Percentiles rank a stretch among this genome's conserved stretches.
Conservation (phyloP, 1,140 invertebrate species). For the Wasmannia auropunctata region DNA sequence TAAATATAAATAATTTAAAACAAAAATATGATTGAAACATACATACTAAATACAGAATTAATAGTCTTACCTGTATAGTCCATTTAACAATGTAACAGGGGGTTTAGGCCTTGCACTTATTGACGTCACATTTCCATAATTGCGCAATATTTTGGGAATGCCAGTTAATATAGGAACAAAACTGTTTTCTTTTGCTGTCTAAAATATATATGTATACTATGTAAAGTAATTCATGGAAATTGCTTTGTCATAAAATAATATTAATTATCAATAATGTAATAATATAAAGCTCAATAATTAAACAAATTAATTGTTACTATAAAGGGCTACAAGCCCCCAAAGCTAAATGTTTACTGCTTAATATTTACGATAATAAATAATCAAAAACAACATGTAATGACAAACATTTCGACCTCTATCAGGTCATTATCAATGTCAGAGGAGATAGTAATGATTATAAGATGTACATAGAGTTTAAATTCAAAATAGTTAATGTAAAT, state of each 20-base stretch:
- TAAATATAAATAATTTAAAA: not conserved
- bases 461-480: no score
- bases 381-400: no score
- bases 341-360: no score
- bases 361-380: no score
- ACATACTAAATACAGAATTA: not conserved
- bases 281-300: no score
- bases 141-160: slow-evolving; percentile 74
- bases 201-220: slow-evolving; percentile 16
- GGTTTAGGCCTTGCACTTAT: slow-evolving; percentile 71
- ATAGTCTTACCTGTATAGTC: slow-evolving; percentile 71
- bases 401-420: no score
- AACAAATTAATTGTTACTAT: no score
- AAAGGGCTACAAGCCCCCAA: no score
- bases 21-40: not conserved
- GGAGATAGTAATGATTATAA: no score
- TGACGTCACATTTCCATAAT: slow-evolving; percentile 26
- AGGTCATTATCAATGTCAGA: no score
- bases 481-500: no score
- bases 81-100: slow-evolving; percentile 76
- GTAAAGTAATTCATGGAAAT: not conserved
- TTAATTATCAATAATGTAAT: no score
- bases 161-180: slow-evolving; percentile 74
- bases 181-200: slow-evolving; percentile 62
- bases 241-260: not conserved